These are phyloP conservation scores for Bolinopsis microptera DNA, from an alignment of 37 sponge, comb jelly and placozoan species.

Conservation along the genomic window DNA sequence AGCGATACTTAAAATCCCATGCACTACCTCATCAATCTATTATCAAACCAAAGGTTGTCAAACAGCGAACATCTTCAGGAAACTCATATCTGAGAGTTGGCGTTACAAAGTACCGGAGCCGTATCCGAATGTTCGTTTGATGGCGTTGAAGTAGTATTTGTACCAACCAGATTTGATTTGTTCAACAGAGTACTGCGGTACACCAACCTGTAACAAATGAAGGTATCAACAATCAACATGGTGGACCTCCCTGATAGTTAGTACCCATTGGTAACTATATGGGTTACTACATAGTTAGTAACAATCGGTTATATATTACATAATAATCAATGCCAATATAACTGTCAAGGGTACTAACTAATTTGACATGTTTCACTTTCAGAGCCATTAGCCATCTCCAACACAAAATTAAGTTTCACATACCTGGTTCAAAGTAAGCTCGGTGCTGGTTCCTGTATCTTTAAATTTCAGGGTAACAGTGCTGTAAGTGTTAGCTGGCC, in stretches of 20 bases:
- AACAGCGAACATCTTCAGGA: background rate
- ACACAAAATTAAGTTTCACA: no score
- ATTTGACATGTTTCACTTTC: no score
- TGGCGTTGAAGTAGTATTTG: conserved; percentile 79
- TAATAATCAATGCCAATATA: no score
- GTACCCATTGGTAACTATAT: no score
- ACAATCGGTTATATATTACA: no score
- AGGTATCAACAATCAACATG: no score
- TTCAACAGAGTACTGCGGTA: conserved; percentile 80
- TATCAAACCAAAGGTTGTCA: background rate
- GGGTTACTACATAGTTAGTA: no score
- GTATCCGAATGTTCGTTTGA: conserved; percentile 90
- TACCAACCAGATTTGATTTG: conserved; percentile 86
- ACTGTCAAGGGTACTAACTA: no score
- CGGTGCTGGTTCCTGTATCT: conserved; percentile 61
- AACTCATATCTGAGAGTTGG: background rate
- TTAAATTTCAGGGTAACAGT: conserved; percentile 50
- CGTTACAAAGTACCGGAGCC: conserved; percentile 79
- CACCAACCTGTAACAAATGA: conserved; percentile 77
- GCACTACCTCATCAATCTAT: no score
- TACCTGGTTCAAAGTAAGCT: conserved; percentile 26
- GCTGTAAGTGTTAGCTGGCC: conserved; percentile 48
- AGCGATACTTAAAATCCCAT: no score
- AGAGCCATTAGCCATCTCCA: no score
- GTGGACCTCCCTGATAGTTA: no score